These are phyloP conservation scores for Fragum sueziense DNA, from an alignment of 2,888 invertebrate genomes.

Conservation along the genomic window DNA sequence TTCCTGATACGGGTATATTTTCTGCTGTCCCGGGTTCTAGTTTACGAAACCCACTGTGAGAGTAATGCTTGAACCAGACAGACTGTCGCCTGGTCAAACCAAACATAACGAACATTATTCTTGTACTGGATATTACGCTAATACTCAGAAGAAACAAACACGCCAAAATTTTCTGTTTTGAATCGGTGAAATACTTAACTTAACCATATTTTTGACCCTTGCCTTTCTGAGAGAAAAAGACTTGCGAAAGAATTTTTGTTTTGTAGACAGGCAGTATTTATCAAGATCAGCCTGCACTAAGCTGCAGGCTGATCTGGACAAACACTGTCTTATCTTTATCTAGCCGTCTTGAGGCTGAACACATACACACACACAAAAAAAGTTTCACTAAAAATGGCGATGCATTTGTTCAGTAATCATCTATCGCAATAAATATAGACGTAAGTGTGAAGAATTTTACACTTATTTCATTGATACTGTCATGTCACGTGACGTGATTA, in stretches of 20 bases:
- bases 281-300: too few relatives aligned
- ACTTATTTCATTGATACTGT: neutral
- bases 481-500: neutral
- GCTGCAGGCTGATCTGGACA: too few relatives aligned
- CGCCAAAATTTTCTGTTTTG: neutral
- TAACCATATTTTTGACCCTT: neutral
- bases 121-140: conserved; percentile 1
- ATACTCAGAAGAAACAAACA: conserved; percentile 22
- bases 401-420: too few relatives aligned
- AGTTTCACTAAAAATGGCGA: too few relatives aligned
- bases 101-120: conserved; percentile 12
- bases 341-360: too few relatives aligned
- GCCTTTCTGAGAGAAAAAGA: too few relatives aligned
- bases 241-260: too few relatives aligned
- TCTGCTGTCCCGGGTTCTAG: neutral
- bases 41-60: conserved; percentile 45
- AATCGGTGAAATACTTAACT: neutral
- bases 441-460: too few relatives aligned
- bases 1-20: conserved; percentile 10
- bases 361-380: too few relatives aligned
- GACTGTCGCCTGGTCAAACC: conserved; percentile 36
- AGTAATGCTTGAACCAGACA: conserved; percentile 51
- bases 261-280: too few relatives aligned
- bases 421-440: too few relatives aligned
- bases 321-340: too few relatives aligned